Percentiles rank a stretch among this genome's conserved stretches.
phyloP scores from a whole-genome alignment of 1,140 invertebrate genomes.

The Antheraea mylitta region DNA sequence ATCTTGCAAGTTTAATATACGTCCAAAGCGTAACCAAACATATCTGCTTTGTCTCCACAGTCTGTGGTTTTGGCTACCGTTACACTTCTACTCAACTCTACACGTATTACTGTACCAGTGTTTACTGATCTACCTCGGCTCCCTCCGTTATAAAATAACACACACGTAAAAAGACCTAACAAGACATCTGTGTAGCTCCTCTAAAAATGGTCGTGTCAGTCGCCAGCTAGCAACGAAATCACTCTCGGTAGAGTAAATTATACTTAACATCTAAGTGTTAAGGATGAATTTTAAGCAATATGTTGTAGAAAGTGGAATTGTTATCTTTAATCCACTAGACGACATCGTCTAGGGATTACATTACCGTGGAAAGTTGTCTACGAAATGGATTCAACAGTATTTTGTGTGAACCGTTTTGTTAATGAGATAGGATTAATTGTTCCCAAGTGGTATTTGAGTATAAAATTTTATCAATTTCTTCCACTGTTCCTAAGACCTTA shows the following conservation, averaged over 20 bases:
- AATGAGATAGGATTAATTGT: constrained; percentile 3
- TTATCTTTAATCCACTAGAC: constrained; percentile 2
- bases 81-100: neutral
- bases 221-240: neutral
- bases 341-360: neutral
- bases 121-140: neutral
- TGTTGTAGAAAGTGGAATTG: neutral
- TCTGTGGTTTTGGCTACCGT: neutral
- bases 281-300: neutral
- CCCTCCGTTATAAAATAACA: neutral
- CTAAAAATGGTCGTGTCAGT: neutral
- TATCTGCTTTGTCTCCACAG: neutral
- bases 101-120: neutral
- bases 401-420: constrained; percentile 4
- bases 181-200: neutral
- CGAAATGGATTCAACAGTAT: neutral
- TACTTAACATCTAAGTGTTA: neutral
- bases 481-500: neutral
- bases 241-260: neutral
- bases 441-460: neutral
- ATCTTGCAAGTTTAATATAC: neutral
- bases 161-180: neutral
- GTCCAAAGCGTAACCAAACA: neutral
- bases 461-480: neutral
- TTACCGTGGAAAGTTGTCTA: constrained; percentile 1